These are phyloP conservation scores for Ranitomeya imitator DNA, from an alignment of 2,113 vertebrate species.

Conservation along the genomic window DNA sequence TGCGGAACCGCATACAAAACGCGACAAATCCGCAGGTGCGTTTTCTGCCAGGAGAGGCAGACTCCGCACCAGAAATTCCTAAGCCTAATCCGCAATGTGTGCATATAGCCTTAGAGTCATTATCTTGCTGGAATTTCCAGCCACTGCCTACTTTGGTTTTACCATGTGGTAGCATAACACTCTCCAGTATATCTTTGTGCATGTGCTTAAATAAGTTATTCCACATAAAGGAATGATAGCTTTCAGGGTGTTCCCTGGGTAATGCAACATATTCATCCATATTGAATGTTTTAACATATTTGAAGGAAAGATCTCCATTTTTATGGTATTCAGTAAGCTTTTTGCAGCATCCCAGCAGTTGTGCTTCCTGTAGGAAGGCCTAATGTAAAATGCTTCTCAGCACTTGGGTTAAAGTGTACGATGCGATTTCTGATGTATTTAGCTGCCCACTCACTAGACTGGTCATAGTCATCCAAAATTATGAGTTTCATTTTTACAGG, in stretches of 20 bases:
- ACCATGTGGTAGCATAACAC: too few relatives aligned
- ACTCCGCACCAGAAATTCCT: too few relatives aligned
- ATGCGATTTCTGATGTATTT: conserved; percentile 95
- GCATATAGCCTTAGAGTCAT: too few relatives aligned
- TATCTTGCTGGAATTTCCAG: too few relatives aligned
- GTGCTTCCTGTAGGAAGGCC: conserved; percentile 97
- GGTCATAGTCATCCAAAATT: conserved; percentile 85
- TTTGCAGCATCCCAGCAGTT: conserved; percentile 89
- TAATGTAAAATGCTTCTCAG: too few relatives aligned
- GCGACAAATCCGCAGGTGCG: too few relatives aligned
- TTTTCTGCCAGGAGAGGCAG: too few relatives aligned
- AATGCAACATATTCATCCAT: conserved; percentile 99
- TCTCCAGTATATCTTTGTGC: too few relatives aligned
- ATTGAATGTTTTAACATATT: conserved; percentile 97
- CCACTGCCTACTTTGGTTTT: too few relatives aligned
- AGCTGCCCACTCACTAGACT: conserved; percentile 93
- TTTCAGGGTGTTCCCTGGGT: conserved; percentile 89
- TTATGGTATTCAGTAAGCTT: conserved; percentile 91
- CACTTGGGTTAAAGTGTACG: conserved; percentile 83
- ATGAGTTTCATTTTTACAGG: conserved; percentile 85
- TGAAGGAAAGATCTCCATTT: conserved; percentile 91
- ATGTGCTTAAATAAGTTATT: conserved; percentile 97
- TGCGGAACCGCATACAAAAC: too few relatives aligned
- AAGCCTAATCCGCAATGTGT: too few relatives aligned
- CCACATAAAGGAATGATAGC: conserved; percentile 99